These are phyloP conservation scores for Ethmia dodecea DNA, from an alignment of 2,888 invertebrate genomes.

Conservation along the genomic window DNA sequence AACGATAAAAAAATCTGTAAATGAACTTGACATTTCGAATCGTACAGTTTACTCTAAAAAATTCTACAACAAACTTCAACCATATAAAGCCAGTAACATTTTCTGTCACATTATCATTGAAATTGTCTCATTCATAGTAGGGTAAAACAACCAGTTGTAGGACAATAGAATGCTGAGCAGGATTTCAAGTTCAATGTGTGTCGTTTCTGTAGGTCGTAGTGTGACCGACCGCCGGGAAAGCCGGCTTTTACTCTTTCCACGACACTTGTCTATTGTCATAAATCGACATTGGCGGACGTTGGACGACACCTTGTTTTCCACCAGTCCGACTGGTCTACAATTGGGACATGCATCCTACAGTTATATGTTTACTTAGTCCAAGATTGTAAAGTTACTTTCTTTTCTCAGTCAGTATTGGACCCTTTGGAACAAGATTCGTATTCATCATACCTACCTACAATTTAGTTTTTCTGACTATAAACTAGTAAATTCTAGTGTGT, in stretches of 20 bases:
- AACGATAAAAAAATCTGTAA: too few species aligned
- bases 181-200: constrained; percentile 64
- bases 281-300: constrained; percentile 22
- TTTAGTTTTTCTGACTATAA: neutral
- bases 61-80: too few species aligned
- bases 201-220: constrained; percentile 60
- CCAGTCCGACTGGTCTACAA: constrained; percentile 17
- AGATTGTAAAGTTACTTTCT: constrained; percentile 1
- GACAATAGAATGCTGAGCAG: constrained; percentile 39
- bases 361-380: constrained; percentile 2
- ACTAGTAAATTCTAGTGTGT: too few species aligned
- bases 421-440: neutral
- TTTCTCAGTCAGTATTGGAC: neutral
- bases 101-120: too few species aligned
- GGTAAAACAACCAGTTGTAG: constrained; percentile 25
- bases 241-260: constrained; percentile 57
- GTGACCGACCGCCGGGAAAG: constrained; percentile 57
- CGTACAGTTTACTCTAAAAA: too few species aligned
- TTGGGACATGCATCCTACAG: constrained; percentile 18
- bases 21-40: too few species aligned
- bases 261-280: constrained; percentile 35
- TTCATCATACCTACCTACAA: neutral
- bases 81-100: too few species aligned
- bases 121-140: too few species aligned
- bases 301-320: constrained; percentile 26